Base-by-base conservation (phyloP, 2,888 invertebrate genomes). In the Pyrochroa serraticornis region DNA sequence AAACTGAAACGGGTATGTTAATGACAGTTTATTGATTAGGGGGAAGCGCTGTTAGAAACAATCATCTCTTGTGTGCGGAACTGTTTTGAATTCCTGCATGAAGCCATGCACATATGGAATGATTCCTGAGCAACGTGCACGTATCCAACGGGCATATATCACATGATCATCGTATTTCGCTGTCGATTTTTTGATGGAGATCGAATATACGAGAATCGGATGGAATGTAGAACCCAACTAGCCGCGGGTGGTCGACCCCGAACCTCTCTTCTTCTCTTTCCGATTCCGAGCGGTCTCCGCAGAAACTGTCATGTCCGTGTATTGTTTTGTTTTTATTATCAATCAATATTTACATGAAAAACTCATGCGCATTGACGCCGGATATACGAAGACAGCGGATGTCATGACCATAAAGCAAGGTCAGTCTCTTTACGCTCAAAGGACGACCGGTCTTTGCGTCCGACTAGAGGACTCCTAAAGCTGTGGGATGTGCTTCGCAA, bases 191-290 rank as follows among this genome's bases (percentile, higher is more conserved):
- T 64, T 65, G 64, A 69, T 63, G 59, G 22, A 62, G 66, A 69
- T 71, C 65, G 64, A 64, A 58, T 67, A 68, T 65, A 68, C 63
- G 66, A 67, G 69, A 68, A 68, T 67, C 64, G 57, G 61, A 64
- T 69, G 71, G 69, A 71, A 72, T 72, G 71, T 63, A 62, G 64
- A 63, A 68, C 67, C 63, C 49, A 58, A 56, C 57, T 53, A 57
- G 58, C 68, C 67, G 63, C 69, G 65, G 71, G 72, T 70, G 67
- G 67, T 68, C 65, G 58, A 53, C 33, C 56, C 63, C 47, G 47
- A 35, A 41, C 44, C 57, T 37, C 38, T 36, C 52, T 56, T 55
- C 49, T 58, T 55, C 44, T 48, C 47, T 55, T 44, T 52, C 41
- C 41, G 52, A 52, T 52, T 44, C 14, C 35, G 5, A 22, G 22